Conservation (phyloP, 2,113 vertebrate genomes). For the Brevimyrus niger region DNA sequence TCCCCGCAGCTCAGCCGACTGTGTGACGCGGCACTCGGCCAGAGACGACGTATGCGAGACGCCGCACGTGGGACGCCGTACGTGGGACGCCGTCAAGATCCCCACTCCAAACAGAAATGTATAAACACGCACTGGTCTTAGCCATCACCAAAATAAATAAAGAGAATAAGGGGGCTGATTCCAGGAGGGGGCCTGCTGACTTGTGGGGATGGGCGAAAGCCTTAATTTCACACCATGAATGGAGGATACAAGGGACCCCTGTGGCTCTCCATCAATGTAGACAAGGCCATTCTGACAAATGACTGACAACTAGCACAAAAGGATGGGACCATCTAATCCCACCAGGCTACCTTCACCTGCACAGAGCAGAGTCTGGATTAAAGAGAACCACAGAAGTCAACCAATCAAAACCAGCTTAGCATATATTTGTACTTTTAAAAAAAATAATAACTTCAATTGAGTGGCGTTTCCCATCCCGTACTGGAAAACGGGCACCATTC, state of each 20-base stretch:
- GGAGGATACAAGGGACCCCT: constrained; percentile 20
- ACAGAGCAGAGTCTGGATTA: constrained; percentile 6
- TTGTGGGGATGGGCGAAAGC: not conserved
- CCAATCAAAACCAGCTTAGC: constrained; percentile 18
- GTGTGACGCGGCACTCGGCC: no score
- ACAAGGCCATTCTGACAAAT: constrained; percentile 14
- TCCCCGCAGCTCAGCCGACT: not conserved
- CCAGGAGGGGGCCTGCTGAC: not conserved
- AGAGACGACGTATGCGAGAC: not conserved
- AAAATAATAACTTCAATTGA: not conserved
- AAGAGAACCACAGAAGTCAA: not conserved
- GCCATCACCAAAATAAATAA: not conserved
- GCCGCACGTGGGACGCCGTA: not conserved
- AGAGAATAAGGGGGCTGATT: not conserved
- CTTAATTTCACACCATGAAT: constrained; percentile 23
- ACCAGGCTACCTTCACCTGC: constrained; percentile 14
- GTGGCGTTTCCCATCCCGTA: not conserved
- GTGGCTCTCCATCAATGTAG: constrained; percentile 15
- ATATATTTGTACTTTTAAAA: not conserved
- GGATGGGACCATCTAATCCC: constrained; percentile 14
- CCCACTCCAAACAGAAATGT: not conserved
- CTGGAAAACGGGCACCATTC: not conserved
- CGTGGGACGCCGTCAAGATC: no score
- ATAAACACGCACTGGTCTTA: not conserved
- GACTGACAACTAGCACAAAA: constrained; percentile 21